Conservation (phyloP, 2,797 vertebrate species). For the Apogon hyalosoma region DNA sequence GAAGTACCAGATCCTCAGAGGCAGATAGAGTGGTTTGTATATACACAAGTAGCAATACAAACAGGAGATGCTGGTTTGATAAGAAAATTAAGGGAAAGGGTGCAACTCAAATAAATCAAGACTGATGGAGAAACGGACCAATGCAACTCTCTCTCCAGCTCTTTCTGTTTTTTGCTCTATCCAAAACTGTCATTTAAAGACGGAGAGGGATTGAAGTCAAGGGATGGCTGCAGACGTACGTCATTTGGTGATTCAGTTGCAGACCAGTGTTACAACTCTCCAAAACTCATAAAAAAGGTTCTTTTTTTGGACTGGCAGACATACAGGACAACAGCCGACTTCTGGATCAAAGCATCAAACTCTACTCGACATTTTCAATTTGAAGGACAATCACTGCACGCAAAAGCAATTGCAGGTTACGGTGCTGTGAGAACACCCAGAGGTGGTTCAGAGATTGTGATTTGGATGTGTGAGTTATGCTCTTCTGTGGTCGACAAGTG, state of each 20-base stretch:
- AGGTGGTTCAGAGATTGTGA: conserved; percentile 55
- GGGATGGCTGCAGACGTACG: conserved; percentile 34
- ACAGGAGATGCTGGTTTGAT: conserved; percentile 83
- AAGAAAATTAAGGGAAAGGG: conserved; percentile 87
- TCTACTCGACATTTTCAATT: not conserved
- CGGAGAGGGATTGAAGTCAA: conserved; percentile 36
- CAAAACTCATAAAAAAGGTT: not conserved
- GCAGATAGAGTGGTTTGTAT: conserved; percentile 73
- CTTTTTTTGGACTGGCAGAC: conserved; percentile 19
- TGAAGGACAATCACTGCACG: conserved; percentile 34
- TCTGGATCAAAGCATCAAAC: conserved; percentile 37
- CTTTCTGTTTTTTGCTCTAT: conserved; percentile 7
- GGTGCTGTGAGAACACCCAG: conserved; percentile 35
- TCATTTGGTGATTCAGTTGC: conserved; percentile 22
- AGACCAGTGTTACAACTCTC: conserved; percentile 31
- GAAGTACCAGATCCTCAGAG: conserved; percentile 60
- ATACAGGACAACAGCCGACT: conserved; percentile 12
- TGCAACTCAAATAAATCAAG: conserved; percentile 82
- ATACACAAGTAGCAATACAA: conserved; percentile 75
- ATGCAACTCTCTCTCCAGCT: conserved; percentile 15
- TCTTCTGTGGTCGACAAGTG: conserved; percentile 51
- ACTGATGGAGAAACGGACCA: conserved; percentile 52
- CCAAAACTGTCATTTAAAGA: conserved; percentile 23
- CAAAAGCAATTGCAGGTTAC: conserved; percentile 63
- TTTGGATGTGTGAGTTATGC: conserved; percentile 59